Conservation (phyloP, 2,888 invertebrate genomes). For the Drosophila ustulata region DNA sequence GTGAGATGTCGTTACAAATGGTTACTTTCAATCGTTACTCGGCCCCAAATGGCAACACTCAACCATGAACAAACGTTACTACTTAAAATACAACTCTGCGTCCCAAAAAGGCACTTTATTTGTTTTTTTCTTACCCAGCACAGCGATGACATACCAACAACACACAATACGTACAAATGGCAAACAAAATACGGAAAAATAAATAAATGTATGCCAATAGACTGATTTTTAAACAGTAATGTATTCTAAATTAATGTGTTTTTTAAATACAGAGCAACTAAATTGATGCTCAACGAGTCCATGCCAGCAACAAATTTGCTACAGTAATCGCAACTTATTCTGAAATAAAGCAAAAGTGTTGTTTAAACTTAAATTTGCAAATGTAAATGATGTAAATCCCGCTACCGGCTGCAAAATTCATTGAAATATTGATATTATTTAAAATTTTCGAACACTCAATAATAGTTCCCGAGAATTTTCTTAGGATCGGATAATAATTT, state of each 20-base stretch:
- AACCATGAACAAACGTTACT: conserved; percentile 47
- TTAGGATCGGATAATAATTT: neutral
- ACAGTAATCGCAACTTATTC: neutral
- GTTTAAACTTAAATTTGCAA: neutral
- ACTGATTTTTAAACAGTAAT: neutral
- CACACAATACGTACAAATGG: neutral
- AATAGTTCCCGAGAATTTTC: too few species aligned
- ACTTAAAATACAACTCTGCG: conserved; percentile 58
- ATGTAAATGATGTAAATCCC: neutral
- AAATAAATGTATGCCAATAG: neutral
- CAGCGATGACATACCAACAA: conserved; percentile 3
- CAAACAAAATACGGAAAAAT: neutral
- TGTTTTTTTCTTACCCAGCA: conserved; percentile 40
- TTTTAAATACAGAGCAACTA: neutral
- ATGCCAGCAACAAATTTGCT: neutral
- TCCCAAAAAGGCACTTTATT: conserved; percentile 31
- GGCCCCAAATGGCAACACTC: conserved; percentile 47
- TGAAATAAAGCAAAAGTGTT: conserved; percentile 10
- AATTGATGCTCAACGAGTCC: neutral
- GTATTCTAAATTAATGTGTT: neutral
- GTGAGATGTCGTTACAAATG: conserved; percentile 52
- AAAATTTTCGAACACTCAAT: too few species aligned
- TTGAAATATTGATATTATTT: too few species aligned
- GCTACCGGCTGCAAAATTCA: too few species aligned
- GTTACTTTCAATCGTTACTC: conserved; percentile 58